Evolutionary conservation across 2,888 invertebrate genomes (phyloP).

Genomic region (Unio delphinus): DNA sequence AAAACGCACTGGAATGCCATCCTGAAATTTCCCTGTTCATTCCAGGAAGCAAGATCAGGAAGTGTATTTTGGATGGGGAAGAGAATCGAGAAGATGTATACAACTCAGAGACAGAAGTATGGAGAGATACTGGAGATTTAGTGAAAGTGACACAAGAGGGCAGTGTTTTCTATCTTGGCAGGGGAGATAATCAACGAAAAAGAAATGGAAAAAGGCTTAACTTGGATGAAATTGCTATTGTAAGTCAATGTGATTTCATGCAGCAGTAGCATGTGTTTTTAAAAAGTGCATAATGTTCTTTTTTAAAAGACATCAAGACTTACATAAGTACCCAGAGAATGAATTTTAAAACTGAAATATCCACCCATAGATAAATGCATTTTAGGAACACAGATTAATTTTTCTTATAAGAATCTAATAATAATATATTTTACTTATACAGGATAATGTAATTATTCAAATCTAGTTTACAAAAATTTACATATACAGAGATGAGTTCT

Average conservation of each 20-base stretch:
- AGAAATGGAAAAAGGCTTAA: conserved; percentile 83
- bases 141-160: conserved; percentile 72
- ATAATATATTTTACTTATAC: too few species aligned
- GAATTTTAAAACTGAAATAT: too few species aligned
- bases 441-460: too few species aligned
- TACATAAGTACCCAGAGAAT: too few species aligned
- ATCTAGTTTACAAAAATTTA: too few species aligned
- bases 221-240: conserved; percentile 71
- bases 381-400: too few species aligned
- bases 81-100: neutral
- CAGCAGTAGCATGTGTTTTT: too few species aligned
- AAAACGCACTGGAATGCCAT: neutral
- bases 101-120: conserved; percentile 8
- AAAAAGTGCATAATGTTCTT: too few species aligned
- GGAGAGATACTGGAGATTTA: conserved; percentile 82
- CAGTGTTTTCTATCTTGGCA: conserved; percentile 72
- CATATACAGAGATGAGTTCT: too few species aligned
- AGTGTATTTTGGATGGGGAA: conserved; percentile 63
- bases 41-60: conserved; percentile 50
- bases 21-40: conserved; percentile 1
- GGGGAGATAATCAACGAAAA: conserved; percentile 82
- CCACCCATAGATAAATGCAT: too few species aligned
- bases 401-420: too few species aligned
- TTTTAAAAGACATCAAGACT: too few species aligned
- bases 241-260: conserved; percentile 8